Evolutionary conservation across 2,888 invertebrate genomes (phyloP), one percentile per base, ranked within the genome.

Genomic region (Xestoiulus laeticollis): DNA sequence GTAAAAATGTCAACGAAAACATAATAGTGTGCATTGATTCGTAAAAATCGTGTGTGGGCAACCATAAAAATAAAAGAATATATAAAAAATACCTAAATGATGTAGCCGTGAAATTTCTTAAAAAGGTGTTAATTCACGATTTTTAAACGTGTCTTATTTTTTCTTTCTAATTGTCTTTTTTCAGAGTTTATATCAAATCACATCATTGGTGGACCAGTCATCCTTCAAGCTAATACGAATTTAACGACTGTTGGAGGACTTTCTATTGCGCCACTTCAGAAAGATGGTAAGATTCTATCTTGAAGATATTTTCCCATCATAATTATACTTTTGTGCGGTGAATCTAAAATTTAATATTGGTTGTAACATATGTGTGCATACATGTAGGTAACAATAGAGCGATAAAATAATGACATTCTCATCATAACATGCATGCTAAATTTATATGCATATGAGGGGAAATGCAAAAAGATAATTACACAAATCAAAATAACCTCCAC

Each of bases 101-200:
- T 68, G 26, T 26, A 78, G 78, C 16, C 30, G 78, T 78, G 30
- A 78, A 32, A 30, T 14, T 14, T 14, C 30, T 78, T 78, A 26
- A 78, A 84, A 32, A 84, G 33, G n/a, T 84, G 33, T 43, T 84
- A 84, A 84, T 10, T 43, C 85, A 43, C 38, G 38, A 38, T 85
- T 85, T 85, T 85, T 85, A 85, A 43, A 44, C 48, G 19, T 48
- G 30, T 53, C 32, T 87, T 12, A 68, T 87, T 87, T 82, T 32
- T 33, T 16, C 26, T 26, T 86, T 53, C 22, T 53, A 86, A 86
- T 53, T 87, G 32, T 82, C 68, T 78, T 44, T 26, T 78, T 78
- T 16, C 82, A 87, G 87, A 87, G 68, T 87, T 87, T 87, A 38
- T 87, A 38, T 32, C 87, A 68, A 87, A 87, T 87, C 87, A 87